Base-by-base conservation (phyloP, 2,888 invertebrate genomes). In the Cylindroiulus punctatus region DNA sequence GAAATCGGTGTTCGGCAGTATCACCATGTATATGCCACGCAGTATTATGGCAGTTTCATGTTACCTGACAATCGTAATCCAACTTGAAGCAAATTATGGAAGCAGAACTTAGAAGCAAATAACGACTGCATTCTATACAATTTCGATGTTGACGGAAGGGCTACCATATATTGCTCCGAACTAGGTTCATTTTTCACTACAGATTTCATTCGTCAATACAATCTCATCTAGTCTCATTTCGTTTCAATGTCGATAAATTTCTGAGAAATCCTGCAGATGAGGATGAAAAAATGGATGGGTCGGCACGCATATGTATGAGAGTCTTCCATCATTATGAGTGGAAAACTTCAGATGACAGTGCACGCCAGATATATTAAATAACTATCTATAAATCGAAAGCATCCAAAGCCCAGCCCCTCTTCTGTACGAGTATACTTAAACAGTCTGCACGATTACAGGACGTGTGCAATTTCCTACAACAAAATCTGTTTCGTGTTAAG, bases 321-420 rank as follows among this genome's bases (percentile, higher is more conserved):
- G 76, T 76, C 76, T 76, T 76, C 76, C 76, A 76, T 76, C 76
- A 76, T 76, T 76, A 76, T 30, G 76, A 76, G 76, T 30, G 14
- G 30, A 76, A 76, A 76, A 76, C 30, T 76, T 76, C 76, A 76
- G 76, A 76, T 76, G 76, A 76, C 76, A 76, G 76, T 76, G 76
- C 76, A 76, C 76, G 76, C 76, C 76, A 76, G 76, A 76, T 76
- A 76, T 76, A 76, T 76, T 76, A 76, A 76, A 76, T 76, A 76
- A 76, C 76, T 76, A 76, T 76, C 76, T 76, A 76, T 76, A 76
- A 76, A 76, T 76, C 76, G 76, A 76, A 76, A 76, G 14, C 76
- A 76, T 76, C 26, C 30, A 2, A 1, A 76, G 30, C 76, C 76
- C 26, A 76, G 10, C 76, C 76, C 76, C 76, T 65, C 0, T 26